Evolutionary conservation across 2,888 invertebrate genomes (phyloP), one percentile per base, ranked within the genome.

Genomic region (Pachymerium ferrugineum): DNA sequence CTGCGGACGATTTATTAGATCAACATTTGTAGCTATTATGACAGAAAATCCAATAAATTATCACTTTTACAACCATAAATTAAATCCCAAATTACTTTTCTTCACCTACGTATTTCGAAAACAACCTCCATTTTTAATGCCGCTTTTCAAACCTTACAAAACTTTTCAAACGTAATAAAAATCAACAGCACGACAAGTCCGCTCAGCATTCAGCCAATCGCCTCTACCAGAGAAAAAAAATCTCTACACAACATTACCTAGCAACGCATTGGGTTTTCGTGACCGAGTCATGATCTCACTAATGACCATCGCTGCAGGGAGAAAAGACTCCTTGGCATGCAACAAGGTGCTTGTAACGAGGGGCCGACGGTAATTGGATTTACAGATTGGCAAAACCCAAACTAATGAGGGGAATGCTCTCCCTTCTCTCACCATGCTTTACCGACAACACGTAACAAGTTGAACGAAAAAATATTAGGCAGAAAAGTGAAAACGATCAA

Each of bases 291-390:
- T 62, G 62, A 62, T 62, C 62, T 62, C 62, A 62, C 62, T 62
- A 62, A 62, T 62, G 62, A 62, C 62, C 62, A 62, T 62, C 62
- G 62, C 62, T 62, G 62, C 62, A 62, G 62, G 62, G 28, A 62
- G 62, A 62, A 54, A 62, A 62, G 62, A 62, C 62, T 62, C 28
- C 25, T 62, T 62, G 62, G 62, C 62, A 62, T 62, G 62, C 62
- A 62, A 62, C 62, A 62, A 62, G 62, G 62, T 62, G 62, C 62
- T 62, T 62, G 62, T 62, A 62, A 62, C 62, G 62, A 62, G 62
- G 62, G 62, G 28, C 62, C 25, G 28, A 28, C 62, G 62, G 62
- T 62, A 62, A 62, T 62, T 62, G 62, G 62, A 62, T 62, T 62
- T 62, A 62, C 62, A 62, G 62, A 62, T 62, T 62, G 62, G 62